phyloP scores from a whole-genome alignment of 1,140 invertebrate species.

The Piezodorus guildinii region DNA sequence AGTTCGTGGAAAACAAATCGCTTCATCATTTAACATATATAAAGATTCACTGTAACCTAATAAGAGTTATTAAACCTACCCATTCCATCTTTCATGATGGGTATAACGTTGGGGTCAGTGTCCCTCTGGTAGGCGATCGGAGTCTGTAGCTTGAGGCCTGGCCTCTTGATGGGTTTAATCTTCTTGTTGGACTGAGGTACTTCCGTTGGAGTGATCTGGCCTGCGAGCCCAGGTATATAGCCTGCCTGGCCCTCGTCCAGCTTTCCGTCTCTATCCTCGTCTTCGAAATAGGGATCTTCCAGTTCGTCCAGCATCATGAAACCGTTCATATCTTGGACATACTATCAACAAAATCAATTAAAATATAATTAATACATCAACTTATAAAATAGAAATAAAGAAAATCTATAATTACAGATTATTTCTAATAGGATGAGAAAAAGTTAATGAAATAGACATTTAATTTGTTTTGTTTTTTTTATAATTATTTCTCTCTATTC shows the following conservation, averaged over 20 bases:
- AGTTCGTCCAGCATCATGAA: constrained; percentile 30
- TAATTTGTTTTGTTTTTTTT: too few species aligned
- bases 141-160: constrained; percentile 60
- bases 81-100: constrained; percentile 71
- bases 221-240: constrained; percentile 40
- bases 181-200: constrained; percentile 40
- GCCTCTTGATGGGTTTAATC: constrained; percentile 63
- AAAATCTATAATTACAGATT: too few species aligned
- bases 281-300: constrained; percentile 27
- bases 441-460: too few species aligned
- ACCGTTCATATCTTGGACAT: constrained; percentile 27
- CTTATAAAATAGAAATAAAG: too few species aligned
- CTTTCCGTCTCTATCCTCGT: constrained; percentile 18
- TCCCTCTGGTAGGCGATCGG: constrained; percentile 69
- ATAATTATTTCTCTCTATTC: too few species aligned
- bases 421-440: too few species aligned
- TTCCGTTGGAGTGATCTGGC: constrained; percentile 40
- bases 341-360: constrained; percentile 11
- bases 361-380: too few species aligned
- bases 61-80: constrained; percentile 36
- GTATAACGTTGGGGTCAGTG: constrained; percentile 63
- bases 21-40: too few species aligned
- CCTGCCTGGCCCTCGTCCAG: neutral
- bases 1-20: too few species aligned
- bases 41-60: neutral